Evolutionary conservation across 2,113 vertebrate species (phyloP).

Genomic region (Phoxinus phoxinus): DNA sequence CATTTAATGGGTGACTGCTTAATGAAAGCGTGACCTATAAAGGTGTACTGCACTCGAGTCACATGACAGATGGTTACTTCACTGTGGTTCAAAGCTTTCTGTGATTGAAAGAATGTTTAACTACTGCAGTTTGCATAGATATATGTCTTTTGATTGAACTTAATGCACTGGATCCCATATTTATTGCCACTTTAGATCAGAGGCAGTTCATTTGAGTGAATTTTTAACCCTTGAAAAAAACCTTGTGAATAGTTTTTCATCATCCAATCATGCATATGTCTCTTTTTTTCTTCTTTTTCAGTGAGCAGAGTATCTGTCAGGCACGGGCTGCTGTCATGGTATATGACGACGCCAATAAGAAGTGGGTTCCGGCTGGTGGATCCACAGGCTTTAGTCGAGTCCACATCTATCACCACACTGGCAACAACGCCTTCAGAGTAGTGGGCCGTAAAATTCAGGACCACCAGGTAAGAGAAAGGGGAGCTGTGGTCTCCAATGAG

Average conservation of each 20-base stretch:
- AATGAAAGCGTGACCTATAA: slow-evolving; percentile 32
- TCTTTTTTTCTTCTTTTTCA: slow-evolving; percentile 61
- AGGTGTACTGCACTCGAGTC: slow-evolving; percentile 11
- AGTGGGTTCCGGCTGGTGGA: slow-evolving; percentile 97
- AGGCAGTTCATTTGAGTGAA: too few relatives aligned
- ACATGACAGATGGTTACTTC: background rate
- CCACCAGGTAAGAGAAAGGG: slow-evolving; percentile 87
- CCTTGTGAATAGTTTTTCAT: background rate
- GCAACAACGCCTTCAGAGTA: slow-evolving; percentile 97
- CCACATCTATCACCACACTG: slow-evolving; percentile 98
- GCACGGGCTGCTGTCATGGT: slow-evolving; percentile 98
- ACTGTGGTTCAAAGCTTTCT: background rate
- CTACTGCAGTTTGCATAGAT: background rate
- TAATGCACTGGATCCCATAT: background rate
- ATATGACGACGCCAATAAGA: slow-evolving; percentile 98
- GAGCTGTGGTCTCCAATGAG: background rate
- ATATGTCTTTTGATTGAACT: background rate
- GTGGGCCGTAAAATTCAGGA: slow-evolving; percentile 99
- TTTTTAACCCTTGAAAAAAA: background rate
- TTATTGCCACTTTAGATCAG: background rate
- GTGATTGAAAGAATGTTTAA: background rate
- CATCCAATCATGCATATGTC: background rate
- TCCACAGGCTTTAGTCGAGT: slow-evolving; percentile 98
- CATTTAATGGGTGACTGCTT: slow-evolving; percentile 11
- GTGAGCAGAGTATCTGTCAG: slow-evolving; percentile 99